These are phyloP conservation scores for Sparus aurata DNA, from an alignment of 2,797 vertebrate species.

Conservation along the genomic window DNA sequence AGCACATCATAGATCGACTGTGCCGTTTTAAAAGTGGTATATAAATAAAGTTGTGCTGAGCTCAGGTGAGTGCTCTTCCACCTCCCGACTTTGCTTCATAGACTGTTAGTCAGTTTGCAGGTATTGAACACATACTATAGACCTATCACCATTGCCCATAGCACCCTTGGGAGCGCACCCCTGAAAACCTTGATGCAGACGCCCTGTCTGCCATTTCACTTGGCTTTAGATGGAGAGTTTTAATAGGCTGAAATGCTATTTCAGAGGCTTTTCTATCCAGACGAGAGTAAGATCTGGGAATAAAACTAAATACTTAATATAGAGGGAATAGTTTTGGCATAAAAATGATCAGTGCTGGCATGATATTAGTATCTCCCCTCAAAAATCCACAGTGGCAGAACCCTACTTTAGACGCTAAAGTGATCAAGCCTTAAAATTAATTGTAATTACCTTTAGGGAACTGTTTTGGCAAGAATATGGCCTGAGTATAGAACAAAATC, in stretches of 20 bases:
- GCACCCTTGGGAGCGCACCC: neutral
- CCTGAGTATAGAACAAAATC: neutral
- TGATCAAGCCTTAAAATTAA: neutral
- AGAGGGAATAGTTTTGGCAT: constrained; percentile 14
- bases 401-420: neutral
- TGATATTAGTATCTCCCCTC: neutral
- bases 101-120: neutral
- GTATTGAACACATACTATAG: neutral
- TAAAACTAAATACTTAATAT: constrained; percentile 1
- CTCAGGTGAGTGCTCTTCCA: neutral
- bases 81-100: neutral
- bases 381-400: neutral
- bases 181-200: neutral
- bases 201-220: neutral
- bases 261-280: neutral
- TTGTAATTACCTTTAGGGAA: neutral
- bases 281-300: neutral
- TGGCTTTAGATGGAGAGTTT: neutral
- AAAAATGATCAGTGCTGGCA: constrained; percentile 3
- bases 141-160: neutral
- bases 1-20: neutral
- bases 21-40: neutral
- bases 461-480: neutral
- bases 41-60: neutral
- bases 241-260: neutral